Evolutionary conservation across 2,888 invertebrate species (phyloP), one percentile per base, ranked within the genome.

Genomic region (Eueremaeus valkanovi): DNA sequence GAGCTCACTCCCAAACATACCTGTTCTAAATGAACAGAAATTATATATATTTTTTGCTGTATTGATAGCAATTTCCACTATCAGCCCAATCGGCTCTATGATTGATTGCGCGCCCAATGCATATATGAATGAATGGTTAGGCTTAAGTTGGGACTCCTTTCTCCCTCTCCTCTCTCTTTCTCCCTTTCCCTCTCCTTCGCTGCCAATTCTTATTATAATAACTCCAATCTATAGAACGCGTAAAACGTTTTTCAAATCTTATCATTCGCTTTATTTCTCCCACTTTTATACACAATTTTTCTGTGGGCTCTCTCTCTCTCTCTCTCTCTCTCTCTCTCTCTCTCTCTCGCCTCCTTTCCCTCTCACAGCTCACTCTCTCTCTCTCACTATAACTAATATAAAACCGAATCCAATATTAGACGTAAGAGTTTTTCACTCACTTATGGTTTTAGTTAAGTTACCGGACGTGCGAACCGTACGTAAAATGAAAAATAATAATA

Each of bases 41-140:
- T 45, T 45, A 13, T 45, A 45, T 16, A 16, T 45, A 16, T 16
- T 11, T 8, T 36, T 11, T 11, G 11, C 5, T 8, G 6, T 36
- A 36, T 36, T 36, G 36, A 36, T 36, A 36, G 11, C 36, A 8
- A 36, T 36, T 36, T 36, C 11, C 36, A 45, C 9, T 45, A 45
- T 16, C 36, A 16, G 45, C 45, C 24, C 55, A 55, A 55, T 55
- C 55, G 55, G 45, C 27, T 55, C 11, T 29, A 27, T 55, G 55
- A 55, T 27, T 55, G 55, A 55, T 27, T 55, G 51, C 51, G 51
- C 55, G 27, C 55, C 55, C 27, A 55, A 55, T 55, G 18, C 18
- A 55, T 6, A 6, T 24, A 1, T 27, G 55, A 55, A 27, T 55
- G 55, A 55, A 55, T 27, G 29, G 55, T 27, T 55, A 27, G 27